Base-by-base conservation (phyloP, 2,113 vertebrate genomes). In the Anhinga rufa region DNA sequence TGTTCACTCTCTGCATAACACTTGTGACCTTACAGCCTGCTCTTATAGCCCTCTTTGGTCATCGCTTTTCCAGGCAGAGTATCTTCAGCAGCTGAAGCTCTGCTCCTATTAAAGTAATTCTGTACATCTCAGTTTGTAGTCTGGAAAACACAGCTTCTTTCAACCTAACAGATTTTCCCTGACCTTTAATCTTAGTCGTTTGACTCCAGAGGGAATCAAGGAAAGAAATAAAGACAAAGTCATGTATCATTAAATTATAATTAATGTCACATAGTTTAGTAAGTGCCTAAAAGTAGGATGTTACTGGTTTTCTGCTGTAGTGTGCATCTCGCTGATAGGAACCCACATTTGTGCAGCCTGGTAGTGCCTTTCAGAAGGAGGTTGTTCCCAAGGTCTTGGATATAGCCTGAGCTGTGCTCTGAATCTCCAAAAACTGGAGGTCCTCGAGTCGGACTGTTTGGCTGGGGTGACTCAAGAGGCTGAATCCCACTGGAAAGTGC, bases 21-120 rank as follows among this genome's bases (percentile, higher is more conserved):
- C 49, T 89, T 57, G 52, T 94, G 92, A 90, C 94, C 84, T 91
- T 91, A 44, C 36, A 91, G 96, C 38, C 44, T 86, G 64, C 51
- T 75, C 83, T 64, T 61, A 8, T 1, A 93, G 69, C 55, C 42
- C 40, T 91, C 49, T 54, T 72, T 0, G 0, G 36, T 65, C 78
- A 14, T 65, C 2, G 8, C 78, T 92, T 92, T 96, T 94, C 87
- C 89, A 89, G 91, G 58, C 93, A 79, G 61, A 88, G 64, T 38
- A 42, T 46, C 69, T 71, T 44, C 77, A 86, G 91, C 91, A 84
- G 46, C 65, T 86, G 94, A 20, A 83, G 81, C 83, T 74, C 25
- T 86, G 68, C 86, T 75, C 12, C 44, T 81, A 12, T 65, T 21
- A 7, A 51, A 86, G 55, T 68, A 78, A 31, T 52, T 81, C 61